Conservation (phyloP, 2,113 vertebrate species). For the Melanostigma gelatinosum region DNA sequence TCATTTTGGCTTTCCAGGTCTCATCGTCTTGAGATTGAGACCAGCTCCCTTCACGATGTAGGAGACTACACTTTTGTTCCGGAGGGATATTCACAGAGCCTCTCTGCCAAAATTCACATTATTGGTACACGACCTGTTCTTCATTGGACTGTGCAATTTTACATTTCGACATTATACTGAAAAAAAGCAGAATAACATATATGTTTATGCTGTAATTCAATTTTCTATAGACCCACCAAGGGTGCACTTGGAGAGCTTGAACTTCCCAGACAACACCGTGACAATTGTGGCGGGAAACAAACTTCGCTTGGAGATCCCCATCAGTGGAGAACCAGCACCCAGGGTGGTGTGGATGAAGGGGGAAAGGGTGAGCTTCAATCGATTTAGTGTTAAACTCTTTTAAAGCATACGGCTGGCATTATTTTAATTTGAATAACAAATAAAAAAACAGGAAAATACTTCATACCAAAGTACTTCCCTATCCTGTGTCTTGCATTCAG, state of each 20-base stretch:
- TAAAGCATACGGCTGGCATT: neutral
- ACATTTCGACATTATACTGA: neutral
- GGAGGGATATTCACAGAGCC: slow-evolving; percentile 90
- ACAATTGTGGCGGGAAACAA: slow-evolving; percentile 95
- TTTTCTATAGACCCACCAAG: slow-evolving; percentile 90
- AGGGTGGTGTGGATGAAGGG: slow-evolving; percentile 95
- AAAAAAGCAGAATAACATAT: neutral
- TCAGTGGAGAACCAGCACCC: slow-evolving; percentile 93
- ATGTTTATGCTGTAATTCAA: neutral
- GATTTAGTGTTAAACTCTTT: neutral
- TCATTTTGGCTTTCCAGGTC: slow-evolving; percentile 79
- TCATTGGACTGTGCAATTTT: neutral
- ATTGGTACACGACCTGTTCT: slow-evolving; percentile 84
- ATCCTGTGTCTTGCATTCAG: neutral
- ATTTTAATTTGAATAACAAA: neutral
- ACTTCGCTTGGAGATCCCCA: slow-evolving; percentile 94
- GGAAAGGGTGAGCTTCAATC: slow-evolving; percentile 87
- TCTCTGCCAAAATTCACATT: slow-evolving; percentile 91
- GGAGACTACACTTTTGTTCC: slow-evolving; percentile 96
- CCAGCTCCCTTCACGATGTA: slow-evolving; percentile 88
- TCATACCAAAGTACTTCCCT: neutral
- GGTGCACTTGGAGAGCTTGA: slow-evolving; percentile 91
- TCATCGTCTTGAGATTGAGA: slow-evolving; percentile 89
- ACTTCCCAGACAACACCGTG: slow-evolving; percentile 90
- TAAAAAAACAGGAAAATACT: neutral